Percentiles rank a stretch among this genome's conserved stretches.
Conservation (phyloP, 2,888 invertebrate genomes). For the Andrena flavipes region DNA sequence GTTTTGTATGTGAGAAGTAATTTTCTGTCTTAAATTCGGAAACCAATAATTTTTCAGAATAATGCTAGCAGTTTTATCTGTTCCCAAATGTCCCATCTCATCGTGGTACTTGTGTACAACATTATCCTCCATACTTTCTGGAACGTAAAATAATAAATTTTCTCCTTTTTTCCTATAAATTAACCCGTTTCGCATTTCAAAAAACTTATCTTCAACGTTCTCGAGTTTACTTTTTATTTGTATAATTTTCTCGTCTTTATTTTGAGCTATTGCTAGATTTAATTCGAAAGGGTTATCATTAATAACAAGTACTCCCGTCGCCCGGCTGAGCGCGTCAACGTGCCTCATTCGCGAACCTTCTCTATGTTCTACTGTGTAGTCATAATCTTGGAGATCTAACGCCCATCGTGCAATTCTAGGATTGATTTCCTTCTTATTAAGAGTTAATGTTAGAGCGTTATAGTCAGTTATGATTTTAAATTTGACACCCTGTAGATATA, state of each 20-base stretch:
- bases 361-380: conserved; percentile 4
- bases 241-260: not conserved
- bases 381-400: not conserved
- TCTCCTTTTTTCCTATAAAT: not conserved
- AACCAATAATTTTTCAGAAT: too few relatives aligned
- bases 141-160: conserved; percentile 24
- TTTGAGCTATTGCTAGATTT: conserved; percentile 3
- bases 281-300: conserved; percentile 6
- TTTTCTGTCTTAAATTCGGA: too few relatives aligned
- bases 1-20: too few relatives aligned
- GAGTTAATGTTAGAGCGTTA: not conserved
- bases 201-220: not conserved
- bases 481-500: conserved; percentile 2
- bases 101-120: too few relatives aligned
- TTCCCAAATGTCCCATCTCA: too few relatives aligned
- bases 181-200: conserved; percentile 15
- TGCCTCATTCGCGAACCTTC: not conserved
- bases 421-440: conserved; percentile 13
- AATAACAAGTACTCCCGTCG: not conserved
- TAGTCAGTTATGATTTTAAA: not conserved
- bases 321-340: not conserved
- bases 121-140: not conserved
- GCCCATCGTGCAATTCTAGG: not conserved
- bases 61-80: too few relatives aligned
- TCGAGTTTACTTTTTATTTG: not conserved